phyloP scores from a whole-genome alignment of 2,888 invertebrate species.

The Aleiodes alternator region DNA sequence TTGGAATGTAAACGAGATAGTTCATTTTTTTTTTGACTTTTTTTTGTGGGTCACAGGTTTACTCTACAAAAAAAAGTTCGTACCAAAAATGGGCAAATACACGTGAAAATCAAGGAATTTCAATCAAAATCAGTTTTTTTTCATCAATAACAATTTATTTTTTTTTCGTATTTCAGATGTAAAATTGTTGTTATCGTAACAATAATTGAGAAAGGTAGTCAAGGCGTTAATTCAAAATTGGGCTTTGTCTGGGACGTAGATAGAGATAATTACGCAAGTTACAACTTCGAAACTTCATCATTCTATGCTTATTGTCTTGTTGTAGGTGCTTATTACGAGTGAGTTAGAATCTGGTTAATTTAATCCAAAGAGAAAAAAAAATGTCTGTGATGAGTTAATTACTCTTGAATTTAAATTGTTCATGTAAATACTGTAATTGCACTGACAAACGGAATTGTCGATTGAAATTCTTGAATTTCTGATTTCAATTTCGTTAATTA shows the following conservation, averaged over 20 bases:
- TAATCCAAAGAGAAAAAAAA: background rate
- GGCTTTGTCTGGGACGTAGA: conserved; percentile 84
- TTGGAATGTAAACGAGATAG: no score
- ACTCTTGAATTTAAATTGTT: background rate
- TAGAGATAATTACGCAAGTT: conserved; percentile 80
- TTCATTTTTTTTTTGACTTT: no score
- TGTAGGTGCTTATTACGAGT: conserved; percentile 84
- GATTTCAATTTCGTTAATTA: no score
- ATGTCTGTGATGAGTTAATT: background rate
- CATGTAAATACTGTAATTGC: no score
- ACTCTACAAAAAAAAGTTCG: no score
- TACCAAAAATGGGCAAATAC: no score
- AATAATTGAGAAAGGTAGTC: conserved; percentile 82
- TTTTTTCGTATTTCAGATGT: conserved; percentile 76
- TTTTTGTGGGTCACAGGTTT: no score
- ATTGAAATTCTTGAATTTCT: no score
- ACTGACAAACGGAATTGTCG: no score
- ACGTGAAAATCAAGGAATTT: no score
- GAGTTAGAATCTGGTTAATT: conserved; percentile 58
- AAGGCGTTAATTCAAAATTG: conserved; percentile 80
- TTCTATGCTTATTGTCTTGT: conserved; percentile 81
- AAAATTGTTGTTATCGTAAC: conserved; percentile 81
- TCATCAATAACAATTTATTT: no score
- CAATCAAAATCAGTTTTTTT: background rate
- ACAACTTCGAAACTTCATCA: conserved; percentile 80